Percentiles rank a stretch among this genome's conserved stretches.
Evolutionary conservation across 1,140 invertebrate species (phyloP).

Genomic region (Eumaeus atala): DNA sequence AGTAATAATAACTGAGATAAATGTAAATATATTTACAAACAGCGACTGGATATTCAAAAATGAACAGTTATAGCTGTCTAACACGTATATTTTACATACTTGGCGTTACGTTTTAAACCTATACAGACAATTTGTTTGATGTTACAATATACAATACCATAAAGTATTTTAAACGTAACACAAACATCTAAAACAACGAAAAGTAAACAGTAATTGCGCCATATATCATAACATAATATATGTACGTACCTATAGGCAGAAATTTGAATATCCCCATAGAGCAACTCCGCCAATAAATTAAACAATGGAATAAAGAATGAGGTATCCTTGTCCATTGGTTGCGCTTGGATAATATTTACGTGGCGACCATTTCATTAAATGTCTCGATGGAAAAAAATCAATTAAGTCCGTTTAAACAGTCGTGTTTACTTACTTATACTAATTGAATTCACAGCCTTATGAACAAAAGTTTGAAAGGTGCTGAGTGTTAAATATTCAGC

Average conservation of each 20-base stretch:
- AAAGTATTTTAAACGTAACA: too few species aligned
- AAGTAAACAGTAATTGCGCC: too few species aligned
- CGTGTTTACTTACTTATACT: slow-evolving; percentile 30
- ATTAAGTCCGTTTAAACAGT: slow-evolving; percentile 28
- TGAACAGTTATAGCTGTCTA: too few species aligned
- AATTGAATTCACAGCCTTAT: slow-evolving; percentile 28
- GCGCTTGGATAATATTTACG: slow-evolving; percentile 25
- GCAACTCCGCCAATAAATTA: background rate
- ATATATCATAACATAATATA: too few species aligned
- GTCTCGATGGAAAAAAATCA: slow-evolving; percentile 26
- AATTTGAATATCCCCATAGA: slow-evolving; percentile 7
- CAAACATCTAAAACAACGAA: too few species aligned
- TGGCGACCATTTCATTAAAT: slow-evolving; percentile 30
- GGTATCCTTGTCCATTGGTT: slow-evolving; percentile 15
- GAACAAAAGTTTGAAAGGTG: slow-evolving; percentile 11
- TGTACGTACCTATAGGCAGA: background rate
- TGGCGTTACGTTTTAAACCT: too few species aligned
- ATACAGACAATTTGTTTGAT: too few species aligned
- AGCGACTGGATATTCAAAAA: too few species aligned
- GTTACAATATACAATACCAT: too few species aligned
- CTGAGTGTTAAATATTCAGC: slow-evolving; percentile 17
- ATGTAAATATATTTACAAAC: too few species aligned
- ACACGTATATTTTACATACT: too few species aligned
- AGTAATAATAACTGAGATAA: too few species aligned
- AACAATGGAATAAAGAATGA: slow-evolving; percentile 10